These are phyloP conservation scores for Trachemys scripta DNA, from an alignment of 2,113 vertebrate genomes.

Conservation along the genomic window DNA sequence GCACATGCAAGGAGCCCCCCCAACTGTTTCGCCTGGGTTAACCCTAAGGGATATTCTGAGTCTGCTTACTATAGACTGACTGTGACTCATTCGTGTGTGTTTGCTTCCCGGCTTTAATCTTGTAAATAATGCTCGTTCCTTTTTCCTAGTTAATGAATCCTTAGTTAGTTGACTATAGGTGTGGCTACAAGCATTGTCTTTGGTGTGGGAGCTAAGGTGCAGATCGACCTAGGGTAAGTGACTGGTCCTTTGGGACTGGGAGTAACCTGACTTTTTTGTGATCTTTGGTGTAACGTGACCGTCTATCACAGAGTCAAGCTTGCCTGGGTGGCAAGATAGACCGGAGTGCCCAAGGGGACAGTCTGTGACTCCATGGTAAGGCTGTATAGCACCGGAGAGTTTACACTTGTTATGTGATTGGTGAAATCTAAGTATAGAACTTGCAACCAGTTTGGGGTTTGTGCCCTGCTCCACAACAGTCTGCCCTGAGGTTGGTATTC, in stretches of 20 bases:
- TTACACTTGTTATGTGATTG: too few relatives aligned
- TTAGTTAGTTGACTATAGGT: neutral
- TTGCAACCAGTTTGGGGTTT: too few relatives aligned
- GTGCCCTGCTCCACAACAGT: too few relatives aligned
- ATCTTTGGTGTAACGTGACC: neutral
- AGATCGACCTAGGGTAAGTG: neutral
- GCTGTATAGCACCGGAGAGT: neutral
- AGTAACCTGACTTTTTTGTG: neutral
- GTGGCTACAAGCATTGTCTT: neutral
- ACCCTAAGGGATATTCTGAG: neutral
- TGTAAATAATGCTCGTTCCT: neutral
- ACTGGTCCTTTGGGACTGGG: neutral
- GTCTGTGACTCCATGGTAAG: neutral
- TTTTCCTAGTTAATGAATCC: neutral
- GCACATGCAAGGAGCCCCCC: neutral
- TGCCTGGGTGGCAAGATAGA: neutral
- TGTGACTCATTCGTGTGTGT: neutral
- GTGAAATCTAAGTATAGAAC: too few relatives aligned
- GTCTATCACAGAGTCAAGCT: neutral
- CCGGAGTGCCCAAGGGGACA: neutral
- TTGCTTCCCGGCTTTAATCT: neutral
- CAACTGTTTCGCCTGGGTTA: neutral
- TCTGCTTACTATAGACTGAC: neutral
- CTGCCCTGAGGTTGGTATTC: too few relatives aligned
- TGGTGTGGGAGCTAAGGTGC: neutral